A percentile compares a stretch with the other conserved stretches of the same genome.
These are phyloP conservation scores for Ligdia adustata DNA, from an alignment of 2,888 invertebrate genomes.

Conservation along the genomic window DNA sequence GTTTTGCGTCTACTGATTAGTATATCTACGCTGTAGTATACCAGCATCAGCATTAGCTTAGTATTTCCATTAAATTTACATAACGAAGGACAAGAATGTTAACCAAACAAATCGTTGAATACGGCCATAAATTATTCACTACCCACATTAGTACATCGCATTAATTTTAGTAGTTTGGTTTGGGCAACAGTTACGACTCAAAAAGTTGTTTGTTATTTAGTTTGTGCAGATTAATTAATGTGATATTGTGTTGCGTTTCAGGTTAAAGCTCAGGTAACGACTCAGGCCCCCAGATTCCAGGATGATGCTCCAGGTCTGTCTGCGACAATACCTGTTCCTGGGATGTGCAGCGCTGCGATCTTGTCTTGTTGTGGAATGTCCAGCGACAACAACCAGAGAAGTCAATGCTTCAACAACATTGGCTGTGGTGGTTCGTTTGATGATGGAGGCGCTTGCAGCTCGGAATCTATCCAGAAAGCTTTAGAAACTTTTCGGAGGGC, in stretches of 20 bases:
- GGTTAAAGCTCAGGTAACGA: constrained; percentile 11
- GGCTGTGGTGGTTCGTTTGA: constrained; percentile 49
- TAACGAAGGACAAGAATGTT: constrained; percentile 6
- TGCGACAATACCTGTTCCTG: constrained; percentile 30
- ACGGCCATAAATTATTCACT: constrained; percentile 13
- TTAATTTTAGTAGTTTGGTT: constrained; percentile 2
- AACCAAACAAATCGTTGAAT: constrained; percentile 17
- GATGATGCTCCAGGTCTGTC: background rate
- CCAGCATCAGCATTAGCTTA: constrained; percentile 1
- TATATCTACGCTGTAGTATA: too few species aligned
- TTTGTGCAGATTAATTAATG: too few species aligned
- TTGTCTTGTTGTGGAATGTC: constrained; percentile 58
- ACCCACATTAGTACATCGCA: constrained; percentile 11
- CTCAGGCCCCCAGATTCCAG: constrained; percentile 39
- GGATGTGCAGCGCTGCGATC: constrained; percentile 60
- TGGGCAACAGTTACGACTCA: too few species aligned
- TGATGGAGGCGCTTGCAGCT: constrained; percentile 48
- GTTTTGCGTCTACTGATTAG: too few species aligned
- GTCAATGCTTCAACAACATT: constrained; percentile 53
- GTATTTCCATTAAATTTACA: constrained; percentile 12
- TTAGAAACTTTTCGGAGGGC: constrained; percentile 51
- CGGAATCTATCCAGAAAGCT: constrained; percentile 45
- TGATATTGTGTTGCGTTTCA: constrained; percentile 22
- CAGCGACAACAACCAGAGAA: constrained; percentile 35
- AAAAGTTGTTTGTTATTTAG: too few species aligned